phyloP scores from a whole-genome alignment of 1,140 invertebrate genomes.

The Leguminivora glycinivorella region DNA sequence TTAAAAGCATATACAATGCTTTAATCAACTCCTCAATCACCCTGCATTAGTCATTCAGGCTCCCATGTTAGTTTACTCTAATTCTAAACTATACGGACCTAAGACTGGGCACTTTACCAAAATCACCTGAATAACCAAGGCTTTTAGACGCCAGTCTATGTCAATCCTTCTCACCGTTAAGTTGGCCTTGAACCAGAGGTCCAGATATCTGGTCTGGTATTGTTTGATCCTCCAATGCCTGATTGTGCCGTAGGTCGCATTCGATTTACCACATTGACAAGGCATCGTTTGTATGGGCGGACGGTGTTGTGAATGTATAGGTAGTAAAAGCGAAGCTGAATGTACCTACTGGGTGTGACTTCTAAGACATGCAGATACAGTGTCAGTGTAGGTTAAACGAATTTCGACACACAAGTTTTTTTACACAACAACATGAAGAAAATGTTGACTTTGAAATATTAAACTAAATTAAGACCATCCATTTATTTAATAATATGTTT shows the following conservation, averaged over 20 bases:
- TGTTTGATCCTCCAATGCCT: constrained; percentile 4
- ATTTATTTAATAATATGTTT: too few species aligned
- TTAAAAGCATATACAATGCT: too few species aligned
- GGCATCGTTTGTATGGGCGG: not conserved
- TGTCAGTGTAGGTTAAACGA: too few species aligned
- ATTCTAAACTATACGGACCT: not conserved
- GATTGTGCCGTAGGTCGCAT: constrained; percentile 8
- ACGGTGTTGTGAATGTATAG: not conserved
- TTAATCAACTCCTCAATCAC: too few species aligned
- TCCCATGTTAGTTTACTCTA: too few species aligned
- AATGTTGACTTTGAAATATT: too few species aligned
- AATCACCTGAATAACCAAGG: constrained; percentile 3
- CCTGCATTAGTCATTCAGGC: too few species aligned
- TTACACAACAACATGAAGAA: too few species aligned
- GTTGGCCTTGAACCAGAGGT: not conserved
- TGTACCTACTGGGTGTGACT: too few species aligned
- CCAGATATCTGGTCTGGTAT: not conserved
- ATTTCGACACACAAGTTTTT: too few species aligned
- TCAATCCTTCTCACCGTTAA: not conserved
- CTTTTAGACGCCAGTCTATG: not conserved
- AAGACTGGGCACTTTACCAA: not conserved
- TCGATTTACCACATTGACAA: constrained; percentile 7
- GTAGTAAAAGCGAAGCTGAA: not conserved
- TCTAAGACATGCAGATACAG: too few species aligned
- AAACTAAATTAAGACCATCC: too few species aligned